phyloP scores from a whole-genome alignment of 2,888 invertebrate genomes.

The Brachyptera risi region DNA sequence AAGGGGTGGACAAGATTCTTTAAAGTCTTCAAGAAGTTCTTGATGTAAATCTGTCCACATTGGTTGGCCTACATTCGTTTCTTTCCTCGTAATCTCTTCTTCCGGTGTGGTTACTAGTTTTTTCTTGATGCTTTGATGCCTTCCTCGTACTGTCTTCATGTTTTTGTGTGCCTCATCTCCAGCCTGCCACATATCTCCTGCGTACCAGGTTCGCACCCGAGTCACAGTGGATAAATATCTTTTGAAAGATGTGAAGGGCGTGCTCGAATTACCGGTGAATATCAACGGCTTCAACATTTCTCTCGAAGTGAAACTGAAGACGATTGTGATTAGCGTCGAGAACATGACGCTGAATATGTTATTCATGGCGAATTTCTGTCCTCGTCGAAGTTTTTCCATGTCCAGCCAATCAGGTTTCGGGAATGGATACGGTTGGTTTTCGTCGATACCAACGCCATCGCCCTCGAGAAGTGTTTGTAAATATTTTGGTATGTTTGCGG shows the following conservation, averaged over 20 bases:
- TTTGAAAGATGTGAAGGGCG: slow-evolving; percentile 38
- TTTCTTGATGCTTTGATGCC: slow-evolving; percentile 37
- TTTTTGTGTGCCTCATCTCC: slow-evolving; percentile 36
- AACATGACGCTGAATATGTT: slow-evolving; percentile 39
- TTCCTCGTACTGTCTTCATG: slow-evolving; percentile 39
- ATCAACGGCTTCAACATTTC: slow-evolving; percentile 25
- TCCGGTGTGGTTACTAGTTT: neutral
- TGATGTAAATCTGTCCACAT: slow-evolving; percentile 31
- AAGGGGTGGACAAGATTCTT: slow-evolving; percentile 31
- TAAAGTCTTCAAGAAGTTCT: slow-evolving; percentile 36
- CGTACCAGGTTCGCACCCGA: slow-evolving; percentile 43
- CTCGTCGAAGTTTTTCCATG: slow-evolving; percentile 29
- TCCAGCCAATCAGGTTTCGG: slow-evolving; percentile 22
- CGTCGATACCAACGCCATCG: neutral
- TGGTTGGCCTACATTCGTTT: slow-evolving; percentile 4
- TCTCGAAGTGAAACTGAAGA: slow-evolving; percentile 39
- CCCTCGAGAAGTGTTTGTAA: neutral
- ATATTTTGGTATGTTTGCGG: neutral
- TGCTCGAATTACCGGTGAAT: slow-evolving; percentile 40
- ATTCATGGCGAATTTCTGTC: slow-evolving; percentile 40
- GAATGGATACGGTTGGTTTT: neutral
- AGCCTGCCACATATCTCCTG: slow-evolving; percentile 41
- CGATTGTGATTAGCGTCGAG: slow-evolving; percentile 41
- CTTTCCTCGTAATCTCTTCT: neutral
- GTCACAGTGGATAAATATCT: slow-evolving; percentile 42